Base-by-base conservation (phyloP, 1,140 invertebrate species). In the Leucophenga varia region DNA sequence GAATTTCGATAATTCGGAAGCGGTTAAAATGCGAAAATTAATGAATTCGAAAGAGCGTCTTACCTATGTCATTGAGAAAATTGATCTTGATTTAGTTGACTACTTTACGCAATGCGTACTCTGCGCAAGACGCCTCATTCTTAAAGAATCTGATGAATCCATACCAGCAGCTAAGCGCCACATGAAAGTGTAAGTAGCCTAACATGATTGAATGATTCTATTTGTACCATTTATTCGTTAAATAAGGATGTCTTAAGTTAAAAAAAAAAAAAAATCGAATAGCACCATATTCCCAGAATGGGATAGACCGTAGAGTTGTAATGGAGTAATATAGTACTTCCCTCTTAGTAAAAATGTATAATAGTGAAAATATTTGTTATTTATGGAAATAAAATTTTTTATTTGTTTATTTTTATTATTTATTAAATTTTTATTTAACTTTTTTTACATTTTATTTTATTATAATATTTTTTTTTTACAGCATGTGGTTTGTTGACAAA, bases 61-160 rank as follows among this genome's bases (percentile, higher is more conserved):
- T 0, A 79, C 79, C 14, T 90, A 89, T 60, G 84, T 86, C 36
- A 72, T 89, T 3, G 83, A 90, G 49, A 86, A 86, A 4, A 79
- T 86, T 76, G 80, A 81, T 55, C 64, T 91, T 57, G 82, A 90
- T 63, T 78, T 90, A 46, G 79, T 82, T 14, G 79, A 81, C 5
- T 91, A 91, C 59, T 90, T 91, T 56, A 83, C 84, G 44, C 77
- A 84, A 54, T 89, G 88, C 64, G 84, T 88, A 38, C 76, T 82
- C 57, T 81, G 86, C 2, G 86, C 88, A 1, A 78, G 91, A 36
- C 77, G 87, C 31, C 89, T 86, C 56, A 86, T 94, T 44, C 74
- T 94, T 0, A 90, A 92, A 52, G 91, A 93, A 67, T 82, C 81
- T n/a, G 88, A 89, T 30, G 86, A 88, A 35, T 90, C 89, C 2